Conservation (phyloP, 2,113 vertebrate genomes). For the Micronisus gabar region DNA sequence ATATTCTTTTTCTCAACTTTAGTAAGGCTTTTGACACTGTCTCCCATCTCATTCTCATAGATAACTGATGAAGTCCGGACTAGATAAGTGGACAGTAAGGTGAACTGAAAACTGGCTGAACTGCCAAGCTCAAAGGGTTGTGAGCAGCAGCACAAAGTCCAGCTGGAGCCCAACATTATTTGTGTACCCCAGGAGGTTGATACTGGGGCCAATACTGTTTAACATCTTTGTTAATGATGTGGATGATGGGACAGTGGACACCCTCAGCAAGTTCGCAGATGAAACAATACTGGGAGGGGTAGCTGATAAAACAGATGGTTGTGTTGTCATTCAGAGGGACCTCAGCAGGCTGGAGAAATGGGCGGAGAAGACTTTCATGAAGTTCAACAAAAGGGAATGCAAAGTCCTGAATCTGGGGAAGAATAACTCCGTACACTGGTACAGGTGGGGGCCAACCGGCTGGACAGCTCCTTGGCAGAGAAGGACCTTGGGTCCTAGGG, state of each 20-base stretch:
- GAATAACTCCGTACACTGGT: not conserved
- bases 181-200: not conserved
- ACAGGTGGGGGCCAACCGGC: not conserved
- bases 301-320: not conserved
- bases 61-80: not conserved
- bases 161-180: not conserved
- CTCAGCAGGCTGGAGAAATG: not conserved
- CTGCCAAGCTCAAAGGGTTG: not conserved
- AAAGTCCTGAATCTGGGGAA: not conserved
- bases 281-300: not conserved
- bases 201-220: not conserved
- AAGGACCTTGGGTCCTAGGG: not conserved
- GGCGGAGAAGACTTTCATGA: not conserved
- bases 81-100: not conserved
- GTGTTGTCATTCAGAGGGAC: not conserved
- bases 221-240: not conserved
- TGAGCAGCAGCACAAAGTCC: not conserved
- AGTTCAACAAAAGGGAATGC: not conserved
- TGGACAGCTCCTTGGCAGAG: not conserved
- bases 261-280: not conserved
- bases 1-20: not conserved
- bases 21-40: not conserved
- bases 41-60: no score
- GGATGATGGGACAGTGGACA: not conserved
- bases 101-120: not conserved